Conservation (phyloP, 2,888 invertebrate species). For the Acholoe squamosa region DNA sequence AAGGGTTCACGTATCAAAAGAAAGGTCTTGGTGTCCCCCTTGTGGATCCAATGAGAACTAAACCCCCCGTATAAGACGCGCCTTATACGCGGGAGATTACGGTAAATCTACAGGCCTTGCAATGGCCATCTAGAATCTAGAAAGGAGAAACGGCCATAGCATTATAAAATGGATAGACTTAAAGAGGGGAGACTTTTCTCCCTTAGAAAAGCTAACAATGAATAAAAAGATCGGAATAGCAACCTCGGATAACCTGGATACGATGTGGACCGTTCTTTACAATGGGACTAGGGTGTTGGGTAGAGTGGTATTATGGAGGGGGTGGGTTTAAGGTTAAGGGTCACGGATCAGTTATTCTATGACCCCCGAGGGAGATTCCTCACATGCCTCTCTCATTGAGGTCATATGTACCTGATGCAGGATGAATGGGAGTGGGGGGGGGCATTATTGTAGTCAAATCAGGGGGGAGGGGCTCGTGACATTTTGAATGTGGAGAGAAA, state of each 20-base stretch:
- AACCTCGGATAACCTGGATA: background rate
- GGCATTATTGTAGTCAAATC: background rate
- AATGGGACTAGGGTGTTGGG: background rate
- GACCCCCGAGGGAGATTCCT: background rate
- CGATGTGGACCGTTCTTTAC: background rate
- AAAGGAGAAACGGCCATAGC: too few species aligned
- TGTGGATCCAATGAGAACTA: too few species aligned
- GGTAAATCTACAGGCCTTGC: too few species aligned
- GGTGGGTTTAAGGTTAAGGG: background rate
- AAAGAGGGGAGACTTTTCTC: too few species aligned
- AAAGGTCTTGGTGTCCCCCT: too few species aligned
- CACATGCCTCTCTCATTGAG: slow-evolving; percentile 1
- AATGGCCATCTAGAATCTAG: too few species aligned
- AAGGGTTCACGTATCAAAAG: too few species aligned
- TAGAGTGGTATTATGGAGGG: background rate
- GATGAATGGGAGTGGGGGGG: background rate
- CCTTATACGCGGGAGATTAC: too few species aligned
- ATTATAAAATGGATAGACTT: too few species aligned
- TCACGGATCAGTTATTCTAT: background rate
- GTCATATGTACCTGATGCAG: background rate
- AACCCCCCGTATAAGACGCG: too few species aligned
- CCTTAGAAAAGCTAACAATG: too few species aligned
- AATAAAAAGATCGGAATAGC: too few species aligned
- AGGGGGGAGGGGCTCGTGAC: background rate
- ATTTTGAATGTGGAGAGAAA: background rate